Conservation (phyloP, 92 coral and sea anemone species). For the Epizoanthus rinbou region DNA sequence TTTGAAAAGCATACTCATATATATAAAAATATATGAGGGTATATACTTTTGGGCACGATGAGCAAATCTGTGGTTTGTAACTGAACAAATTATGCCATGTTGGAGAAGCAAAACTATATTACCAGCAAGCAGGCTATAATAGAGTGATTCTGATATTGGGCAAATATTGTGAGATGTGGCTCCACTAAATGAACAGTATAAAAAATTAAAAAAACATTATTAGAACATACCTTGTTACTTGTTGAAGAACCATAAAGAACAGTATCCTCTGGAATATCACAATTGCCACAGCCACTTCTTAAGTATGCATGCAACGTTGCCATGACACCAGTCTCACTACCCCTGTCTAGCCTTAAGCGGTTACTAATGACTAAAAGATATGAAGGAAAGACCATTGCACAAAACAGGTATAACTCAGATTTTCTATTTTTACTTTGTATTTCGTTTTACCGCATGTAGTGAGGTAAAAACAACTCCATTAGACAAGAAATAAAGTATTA, state of each 20-base stretch:
- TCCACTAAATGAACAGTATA: not conserved
- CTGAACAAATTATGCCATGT: not conserved
- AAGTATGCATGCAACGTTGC: slow-evolving; percentile 28
- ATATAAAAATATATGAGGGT: not conserved
- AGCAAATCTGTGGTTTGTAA: not conserved
- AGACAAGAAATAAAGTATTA: slow-evolving; percentile 1
- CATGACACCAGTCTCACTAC: slow-evolving; percentile 36
- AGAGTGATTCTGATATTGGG: not conserved
- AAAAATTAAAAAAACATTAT: not conserved
- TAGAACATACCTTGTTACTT: slow-evolving; percentile 42
- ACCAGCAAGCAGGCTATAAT: not conserved
- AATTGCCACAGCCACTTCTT: slow-evolving; percentile 15
- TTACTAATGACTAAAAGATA: slow-evolving; percentile 36
- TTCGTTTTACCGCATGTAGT: not conserved
- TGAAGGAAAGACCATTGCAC: not conserved
- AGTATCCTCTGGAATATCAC: slow-evolving; percentile 4
- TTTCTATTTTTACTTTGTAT: not conserved
- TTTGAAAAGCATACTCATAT: not conserved
- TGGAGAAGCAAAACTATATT: not conserved
- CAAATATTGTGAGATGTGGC: not conserved
- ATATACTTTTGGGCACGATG: not conserved
- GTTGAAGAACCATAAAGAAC: slow-evolving; percentile 55
- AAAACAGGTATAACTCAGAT: not conserved
- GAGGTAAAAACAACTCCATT: slow-evolving; percentile 9
- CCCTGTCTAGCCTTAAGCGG: slow-evolving; percentile 30